Evolutionary conservation across 2,113 vertebrate genomes (phyloP).

Genomic region (Ageneiosus marmoratus): DNA sequence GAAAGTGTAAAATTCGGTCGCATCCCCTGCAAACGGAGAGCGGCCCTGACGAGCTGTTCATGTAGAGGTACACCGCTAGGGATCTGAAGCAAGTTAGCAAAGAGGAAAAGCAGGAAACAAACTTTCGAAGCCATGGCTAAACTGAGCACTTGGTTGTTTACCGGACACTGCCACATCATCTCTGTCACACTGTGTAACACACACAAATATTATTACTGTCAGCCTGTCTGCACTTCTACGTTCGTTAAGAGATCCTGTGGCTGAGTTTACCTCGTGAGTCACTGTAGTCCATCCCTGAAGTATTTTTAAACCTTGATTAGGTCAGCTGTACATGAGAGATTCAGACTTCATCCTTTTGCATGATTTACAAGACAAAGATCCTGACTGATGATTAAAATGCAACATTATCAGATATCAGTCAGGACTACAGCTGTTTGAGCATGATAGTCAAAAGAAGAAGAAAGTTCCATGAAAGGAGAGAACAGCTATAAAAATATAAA

Average conservation of each 20-base stretch:
- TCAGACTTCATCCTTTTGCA: constrained; percentile 23
- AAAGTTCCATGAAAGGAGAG: background rate
- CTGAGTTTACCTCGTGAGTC: constrained; percentile 32
- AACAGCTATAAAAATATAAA: constrained; percentile 38
- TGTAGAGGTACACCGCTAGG: constrained; percentile 8
- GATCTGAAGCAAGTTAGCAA: constrained; percentile 15
- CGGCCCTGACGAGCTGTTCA: background rate
- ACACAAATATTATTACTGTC: constrained; percentile 23
- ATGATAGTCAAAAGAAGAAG: constrained; percentile 29
- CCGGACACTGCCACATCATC: constrained; percentile 19
- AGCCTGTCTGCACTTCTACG: constrained; percentile 14
- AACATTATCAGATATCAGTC: constrained; percentile 14
- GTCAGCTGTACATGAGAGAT: constrained; percentile 21
- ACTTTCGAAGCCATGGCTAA: constrained; percentile 19
- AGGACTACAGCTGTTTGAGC: constrained; percentile 44
- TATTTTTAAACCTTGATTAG: constrained; percentile 19
- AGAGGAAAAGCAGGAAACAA: constrained; percentile 22
- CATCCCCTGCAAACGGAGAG: background rate
- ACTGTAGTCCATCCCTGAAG: constrained; percentile 40
- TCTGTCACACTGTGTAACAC: constrained; percentile 26
- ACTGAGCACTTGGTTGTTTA: constrained; percentile 36
- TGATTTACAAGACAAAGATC: constrained; percentile 19
- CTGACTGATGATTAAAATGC: constrained; percentile 11
- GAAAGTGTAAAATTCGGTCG: background rate
- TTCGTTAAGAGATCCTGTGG: background rate